Base-by-base conservation (phyloP, 2,797 vertebrate species). In the Molothrus ater region DNA sequence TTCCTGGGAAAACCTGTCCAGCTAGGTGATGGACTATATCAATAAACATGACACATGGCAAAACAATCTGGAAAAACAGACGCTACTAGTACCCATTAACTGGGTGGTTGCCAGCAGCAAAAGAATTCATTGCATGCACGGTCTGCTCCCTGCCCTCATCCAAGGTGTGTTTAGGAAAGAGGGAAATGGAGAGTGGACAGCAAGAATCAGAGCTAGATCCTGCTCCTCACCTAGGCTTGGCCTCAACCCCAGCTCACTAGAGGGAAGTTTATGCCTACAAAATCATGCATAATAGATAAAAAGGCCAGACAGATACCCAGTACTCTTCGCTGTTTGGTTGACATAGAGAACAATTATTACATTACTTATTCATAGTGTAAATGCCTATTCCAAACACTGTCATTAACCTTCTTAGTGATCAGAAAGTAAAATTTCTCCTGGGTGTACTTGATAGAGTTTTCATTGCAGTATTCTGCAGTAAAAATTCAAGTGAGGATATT, bases 81-180 rank as follows among this genome's bases (percentile, higher is more conserved):
- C 80, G 7, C 31, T 31, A 7, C 26, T 70, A 14, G 43, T 31
- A 51, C 32, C n/a, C 17, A 47, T 18, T 19, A 34, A 7, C 48
- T 71, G 18, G 4, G 5, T 56, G 19, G 5, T 5, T 69, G 5
- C 17, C 57, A 42, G 51, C 0, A 1, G 28, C n/a, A 64, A 65
- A 70, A 63, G 18, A 47, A 26, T 19, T 64, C 9, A 24, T 34
- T 16, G 2, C 20, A 48, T 22, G 47, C 28, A 29, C 0, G 2
- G 5, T 14, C 16, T 71, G 11, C n/a, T 82, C 40, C 68, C 60
- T 45, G 32, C 20, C 45, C 11, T 76, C 13, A 12, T 45, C 32
- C 0, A 0, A 76, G 29, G 6, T 45, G 11, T 21, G 26, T 13
- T 32, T 75, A 61, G 63, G n/a, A 48, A 78, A 60, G 25, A 66